Percentiles rank a stretch among this genome's conserved stretches.
These are phyloP conservation scores for Drosophila fulvimacula DNA, from an alignment of 2,888 invertebrate genomes.

Conservation along the genomic window DNA sequence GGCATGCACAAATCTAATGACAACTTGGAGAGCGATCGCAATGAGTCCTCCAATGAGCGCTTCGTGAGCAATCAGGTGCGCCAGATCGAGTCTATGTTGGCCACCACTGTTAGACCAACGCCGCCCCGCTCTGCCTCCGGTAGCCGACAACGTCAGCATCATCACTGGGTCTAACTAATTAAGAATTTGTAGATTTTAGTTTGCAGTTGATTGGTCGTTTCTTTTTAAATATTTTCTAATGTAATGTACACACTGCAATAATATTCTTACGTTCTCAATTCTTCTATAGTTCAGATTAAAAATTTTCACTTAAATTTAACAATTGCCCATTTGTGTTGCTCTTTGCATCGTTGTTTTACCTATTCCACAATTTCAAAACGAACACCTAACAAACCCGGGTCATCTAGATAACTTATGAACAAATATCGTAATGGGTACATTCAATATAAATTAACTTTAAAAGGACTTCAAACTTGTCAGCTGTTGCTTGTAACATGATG, in stretches of 20 bases:
- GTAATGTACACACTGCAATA: constrained; percentile 70
- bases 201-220: constrained; percentile 52
- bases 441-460: constrained; percentile 59
- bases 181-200: neutral
- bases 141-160: constrained; percentile 41
- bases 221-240: constrained; percentile 45
- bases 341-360: constrained; percentile 28
- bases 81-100: constrained; percentile 75
- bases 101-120: constrained; percentile 59
- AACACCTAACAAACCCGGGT: constrained; percentile 25
- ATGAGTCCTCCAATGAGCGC: constrained; percentile 51
- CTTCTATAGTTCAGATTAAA: constrained; percentile 75
- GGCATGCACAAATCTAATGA: constrained; percentile 88
- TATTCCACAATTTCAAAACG: constrained; percentile 36
- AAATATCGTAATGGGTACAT: constrained; percentile 53
- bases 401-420: constrained; percentile 51
- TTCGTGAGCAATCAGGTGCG: constrained; percentile 76
- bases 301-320: constrained; percentile 76
- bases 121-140: constrained; percentile 33
- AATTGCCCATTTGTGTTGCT: constrained; percentile 50
- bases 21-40: constrained; percentile 58
- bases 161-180: constrained; percentile 49
- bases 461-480: constrained; percentile 49
- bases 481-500: constrained; percentile 51
- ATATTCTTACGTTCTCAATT: constrained; percentile 77